Evolutionary conservation across 2,888 invertebrate genomes (phyloP).

Genomic region (Drosophila monieri): DNA sequence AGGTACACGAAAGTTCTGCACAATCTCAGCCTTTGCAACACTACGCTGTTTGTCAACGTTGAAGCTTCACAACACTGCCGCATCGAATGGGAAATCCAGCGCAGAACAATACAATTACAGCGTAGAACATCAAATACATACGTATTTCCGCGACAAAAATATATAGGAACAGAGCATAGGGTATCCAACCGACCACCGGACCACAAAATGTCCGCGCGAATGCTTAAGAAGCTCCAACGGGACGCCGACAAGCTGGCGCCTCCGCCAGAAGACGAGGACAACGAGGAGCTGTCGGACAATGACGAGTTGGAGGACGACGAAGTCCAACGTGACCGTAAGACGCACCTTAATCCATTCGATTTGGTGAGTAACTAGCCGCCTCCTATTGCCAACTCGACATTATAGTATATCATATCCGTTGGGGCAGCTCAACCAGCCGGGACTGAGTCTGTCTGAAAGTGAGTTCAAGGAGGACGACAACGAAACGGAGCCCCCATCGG

Average conservation of each 20-base stretch:
- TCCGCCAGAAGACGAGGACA: conserved; percentile 80
- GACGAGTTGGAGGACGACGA: conserved; percentile 84
- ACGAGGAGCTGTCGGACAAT: conserved; percentile 85
- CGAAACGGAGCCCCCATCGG: conserved; percentile 86
- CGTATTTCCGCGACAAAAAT: conserved; percentile 29
- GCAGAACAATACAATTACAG: conserved; percentile 10
- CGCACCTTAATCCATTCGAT: conserved; percentile 88
- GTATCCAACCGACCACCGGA: conserved; percentile 6
- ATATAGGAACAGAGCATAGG: conserved; percentile 12
- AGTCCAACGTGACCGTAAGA: conserved; percentile 85
- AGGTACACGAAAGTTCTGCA: background rate
- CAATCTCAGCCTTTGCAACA: background rate
- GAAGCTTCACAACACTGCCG: conserved; percentile 6
- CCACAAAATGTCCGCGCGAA: conserved; percentile 87
- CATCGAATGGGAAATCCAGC: conserved; percentile 14
- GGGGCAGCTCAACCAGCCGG: conserved; percentile 86
- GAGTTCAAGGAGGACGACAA: conserved; percentile 89
- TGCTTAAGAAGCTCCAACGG: conserved; percentile 88
- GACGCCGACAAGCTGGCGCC: conserved; percentile 84
- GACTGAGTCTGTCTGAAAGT: conserved; percentile 87
- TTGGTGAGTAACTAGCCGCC: conserved; percentile 85
- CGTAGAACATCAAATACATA: conserved; percentile 16
- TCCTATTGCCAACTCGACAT: conserved; percentile 36
- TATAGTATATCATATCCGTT: background rate
- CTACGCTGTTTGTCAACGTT: background rate